These are phyloP conservation scores for Tamandua tetradactyla DNA, from an alignment of 2,797 vertebrate species.

Conservation along the genomic window DNA sequence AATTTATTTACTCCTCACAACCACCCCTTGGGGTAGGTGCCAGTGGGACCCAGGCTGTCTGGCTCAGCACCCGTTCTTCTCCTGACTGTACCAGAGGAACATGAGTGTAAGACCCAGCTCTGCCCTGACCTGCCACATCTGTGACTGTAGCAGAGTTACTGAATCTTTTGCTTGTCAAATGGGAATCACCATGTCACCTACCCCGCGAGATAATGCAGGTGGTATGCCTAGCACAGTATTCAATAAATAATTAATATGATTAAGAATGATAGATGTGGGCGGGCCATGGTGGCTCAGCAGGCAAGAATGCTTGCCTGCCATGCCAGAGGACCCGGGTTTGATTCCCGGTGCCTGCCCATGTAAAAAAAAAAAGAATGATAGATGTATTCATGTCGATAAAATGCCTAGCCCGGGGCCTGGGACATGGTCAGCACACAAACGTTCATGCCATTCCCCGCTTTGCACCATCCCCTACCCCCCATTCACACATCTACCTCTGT, in stretches of 20 bases:
- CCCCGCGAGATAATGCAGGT: neutral
- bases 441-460: neutral
- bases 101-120: neutral
- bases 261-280: neutral
- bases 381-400: neutral
- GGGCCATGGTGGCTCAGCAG: no score
- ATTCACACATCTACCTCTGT: neutral
- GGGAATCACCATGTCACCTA: no score
- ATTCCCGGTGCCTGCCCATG: no score
- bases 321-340: no score
- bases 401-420: neutral
- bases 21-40: neutral
- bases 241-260: neutral
- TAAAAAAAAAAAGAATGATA: rapidly evolving
- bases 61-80: neutral
- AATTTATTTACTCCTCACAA: neutral
- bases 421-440: neutral
- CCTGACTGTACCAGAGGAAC: neutral
- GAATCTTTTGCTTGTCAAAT: neutral
- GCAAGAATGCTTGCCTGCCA: no score
- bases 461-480: rapidly evolving
- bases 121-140: neutral
- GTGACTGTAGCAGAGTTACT: neutral
- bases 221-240: neutral
- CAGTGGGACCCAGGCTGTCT: neutral